Base-by-base conservation (phyloP, 2,888 invertebrate species). In the Macaria notata region DNA sequence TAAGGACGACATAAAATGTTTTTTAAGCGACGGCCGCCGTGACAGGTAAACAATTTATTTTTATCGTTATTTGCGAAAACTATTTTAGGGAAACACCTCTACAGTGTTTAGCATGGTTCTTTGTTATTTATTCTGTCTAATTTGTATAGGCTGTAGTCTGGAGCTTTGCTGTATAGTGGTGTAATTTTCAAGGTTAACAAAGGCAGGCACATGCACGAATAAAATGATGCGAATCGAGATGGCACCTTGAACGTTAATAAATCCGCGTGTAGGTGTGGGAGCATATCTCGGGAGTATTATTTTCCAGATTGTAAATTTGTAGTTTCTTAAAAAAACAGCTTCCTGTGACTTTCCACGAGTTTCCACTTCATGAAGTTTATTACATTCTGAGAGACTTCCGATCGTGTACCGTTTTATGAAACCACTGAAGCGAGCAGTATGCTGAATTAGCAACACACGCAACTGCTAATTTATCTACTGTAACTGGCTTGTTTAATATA, bases 1-100 rank as follows among this genome's bases (percentile, higher is more conserved):
- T 68, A 86, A 81, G 76, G 90, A 91, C 78, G 91, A 92, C 84
- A 65, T 92, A 73, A 88, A 81, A 88, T 88, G 87, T 82, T 92
- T 90, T 81, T 72, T 86, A 71, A 73, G 80, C 77, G 86, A 82
- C 76, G 85, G 79, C 83, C 84, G 79, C 82, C 79, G 81, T 86
- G 88, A 90, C 88, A 90, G 91, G 91, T 91, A 90, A 88, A 89
- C 86, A 89, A 75, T 79, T 79, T 78, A 72, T 70, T 68, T 72
- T 78, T 59, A 61, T 64, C 67, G 63, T 60, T 73, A 70, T 72
- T 73, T 69, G 52, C 52, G 53, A 45, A 46, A 60, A 61, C 55
- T 46, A 63, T 49, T 55, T 31, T 31, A 8, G n/a, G 19, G 54
- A 57, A 19, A 55, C 42, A 36, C 5, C 43, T 46, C 9, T 43